These are phyloP conservation scores for Cerastoderma edule DNA, from an alignment of 2,888 invertebrate genomes.

Conservation along the genomic window DNA sequence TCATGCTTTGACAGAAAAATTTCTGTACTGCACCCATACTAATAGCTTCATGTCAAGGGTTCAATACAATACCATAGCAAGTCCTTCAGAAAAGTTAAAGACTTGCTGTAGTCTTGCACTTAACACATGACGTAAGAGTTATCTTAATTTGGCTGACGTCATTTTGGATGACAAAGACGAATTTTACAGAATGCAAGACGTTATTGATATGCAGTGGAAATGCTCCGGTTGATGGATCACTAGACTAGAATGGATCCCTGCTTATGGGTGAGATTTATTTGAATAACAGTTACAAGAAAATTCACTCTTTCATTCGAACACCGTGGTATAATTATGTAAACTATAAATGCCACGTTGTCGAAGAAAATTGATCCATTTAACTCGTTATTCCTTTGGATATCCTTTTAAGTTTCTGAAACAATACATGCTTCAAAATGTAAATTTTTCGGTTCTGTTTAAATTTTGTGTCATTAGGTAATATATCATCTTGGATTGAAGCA, in stretches of 20 bases:
- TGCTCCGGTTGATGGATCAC: conserved; percentile 4
- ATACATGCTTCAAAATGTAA: conserved; percentile 47
- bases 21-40: too few species aligned
- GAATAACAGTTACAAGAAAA: conserved; percentile 39
- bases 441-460: conserved; percentile 41
- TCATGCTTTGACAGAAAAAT: too few species aligned
- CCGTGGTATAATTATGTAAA: conserved; percentile 52
- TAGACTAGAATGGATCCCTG: conserved; percentile 22
- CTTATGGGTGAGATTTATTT: conserved; percentile 45
- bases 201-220: conserved; percentile 23
- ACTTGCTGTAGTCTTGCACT: too few species aligned
- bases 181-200: neutral
- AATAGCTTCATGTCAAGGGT: too few species aligned
- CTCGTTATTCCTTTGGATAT: conserved; percentile 43
- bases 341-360: conserved; percentile 48
- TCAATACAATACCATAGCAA: too few species aligned
- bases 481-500: conserved; percentile 41
- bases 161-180: too few species aligned
- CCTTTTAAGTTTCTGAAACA: conserved; percentile 48
- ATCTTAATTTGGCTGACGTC: too few species aligned
- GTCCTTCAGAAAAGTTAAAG: too few species aligned
- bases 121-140: too few species aligned
- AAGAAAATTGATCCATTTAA: conserved; percentile 56
- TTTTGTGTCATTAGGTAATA: conserved; percentile 50
- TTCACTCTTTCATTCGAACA: conserved; percentile 38